A percentile compares a stretch with the other conserved stretches of the same genome.
phyloP scores from a whole-genome alignment of 1,140 invertebrate species.

The Planococcus citri region DNA sequence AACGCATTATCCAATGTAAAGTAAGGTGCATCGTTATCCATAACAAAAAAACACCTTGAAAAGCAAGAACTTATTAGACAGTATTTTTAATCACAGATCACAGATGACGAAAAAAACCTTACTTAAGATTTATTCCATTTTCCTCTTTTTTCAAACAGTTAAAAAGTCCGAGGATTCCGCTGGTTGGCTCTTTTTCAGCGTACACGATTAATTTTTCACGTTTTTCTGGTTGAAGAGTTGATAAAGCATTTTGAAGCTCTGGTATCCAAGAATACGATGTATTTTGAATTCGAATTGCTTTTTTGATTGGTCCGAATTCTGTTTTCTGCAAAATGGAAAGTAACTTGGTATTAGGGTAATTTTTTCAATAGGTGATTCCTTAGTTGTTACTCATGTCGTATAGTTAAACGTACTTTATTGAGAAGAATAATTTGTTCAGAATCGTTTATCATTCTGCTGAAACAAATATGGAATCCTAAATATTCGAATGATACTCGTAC shows the following conservation, averaged over 20 bases:
- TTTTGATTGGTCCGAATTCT: background rate
- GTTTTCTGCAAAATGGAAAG: background rate
- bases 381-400: too few species aligned
- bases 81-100: slow-evolving; percentile 39
- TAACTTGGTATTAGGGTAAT: too few species aligned
- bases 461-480: background rate
- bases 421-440: background rate
- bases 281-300: background rate
- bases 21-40: slow-evolving; percentile 47
- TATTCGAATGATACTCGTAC: background rate
- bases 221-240: slow-evolving; percentile 37
- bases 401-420: background rate
- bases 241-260: too few species aligned
- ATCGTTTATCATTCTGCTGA: background rate
- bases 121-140: slow-evolving; percentile 47
- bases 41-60: slow-evolving; percentile 48
- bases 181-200: slow-evolving; percentile 46
- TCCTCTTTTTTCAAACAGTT: slow-evolving; percentile 60
- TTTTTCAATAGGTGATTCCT: too few species aligned
- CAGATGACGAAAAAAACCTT: too few species aligned
- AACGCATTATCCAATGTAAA: slow-evolving; percentile 49
- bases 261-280: too few species aligned
- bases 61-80: too few species aligned
- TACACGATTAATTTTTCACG: slow-evolving; percentile 40
- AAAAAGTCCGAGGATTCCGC: slow-evolving; percentile 68